Evolutionary conservation across 2,888 invertebrate genomes (phyloP).

Genomic region (Sesamia inferens): DNA sequence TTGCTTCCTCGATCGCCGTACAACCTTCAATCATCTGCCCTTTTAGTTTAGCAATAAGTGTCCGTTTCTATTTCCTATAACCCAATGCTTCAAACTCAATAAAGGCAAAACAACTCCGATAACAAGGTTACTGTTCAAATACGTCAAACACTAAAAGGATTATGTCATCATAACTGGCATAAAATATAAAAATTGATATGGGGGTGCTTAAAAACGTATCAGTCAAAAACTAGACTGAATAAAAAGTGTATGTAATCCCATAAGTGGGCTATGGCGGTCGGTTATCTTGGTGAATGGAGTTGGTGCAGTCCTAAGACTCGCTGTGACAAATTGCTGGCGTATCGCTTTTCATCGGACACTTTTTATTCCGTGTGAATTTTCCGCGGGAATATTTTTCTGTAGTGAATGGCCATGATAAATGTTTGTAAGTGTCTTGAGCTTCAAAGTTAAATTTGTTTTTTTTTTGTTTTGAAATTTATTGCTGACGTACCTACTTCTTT

Average conservation of each 20-base stretch:
- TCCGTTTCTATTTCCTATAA: slow-evolving; percentile 8
- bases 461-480: slow-evolving; percentile 15
- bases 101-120: slow-evolving; percentile 23
- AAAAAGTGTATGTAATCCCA: slow-evolving; percentile 61
- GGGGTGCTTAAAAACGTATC: slow-evolving; percentile 62
- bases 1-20: neutral
- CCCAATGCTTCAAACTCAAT: neutral
- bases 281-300: slow-evolving; percentile 58
- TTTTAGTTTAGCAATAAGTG: slow-evolving; percentile 24
- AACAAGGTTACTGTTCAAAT: slow-evolving; percentile 35
- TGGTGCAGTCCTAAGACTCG: slow-evolving; percentile 61
- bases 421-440: slow-evolving; percentile 53
- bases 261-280: slow-evolving; percentile 52
- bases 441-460: slow-evolving; percentile 39
- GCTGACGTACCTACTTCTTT: neutral
- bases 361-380: slow-evolving; percentile 72
- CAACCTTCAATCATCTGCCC: neutral
- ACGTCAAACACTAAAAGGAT: slow-evolving; percentile 54
- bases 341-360: slow-evolving; percentile 71
- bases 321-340: slow-evolving; percentile 74
- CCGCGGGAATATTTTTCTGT: slow-evolving; percentile 62
- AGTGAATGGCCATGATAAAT: slow-evolving; percentile 67
- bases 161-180: slow-evolving; percentile 31
- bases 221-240: slow-evolving; percentile 63
- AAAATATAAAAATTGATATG: slow-evolving; percentile 57